These are phyloP conservation scores for Trogon surrucura DNA, from an alignment of 2,113 vertebrate species.

Conservation along the genomic window DNA sequence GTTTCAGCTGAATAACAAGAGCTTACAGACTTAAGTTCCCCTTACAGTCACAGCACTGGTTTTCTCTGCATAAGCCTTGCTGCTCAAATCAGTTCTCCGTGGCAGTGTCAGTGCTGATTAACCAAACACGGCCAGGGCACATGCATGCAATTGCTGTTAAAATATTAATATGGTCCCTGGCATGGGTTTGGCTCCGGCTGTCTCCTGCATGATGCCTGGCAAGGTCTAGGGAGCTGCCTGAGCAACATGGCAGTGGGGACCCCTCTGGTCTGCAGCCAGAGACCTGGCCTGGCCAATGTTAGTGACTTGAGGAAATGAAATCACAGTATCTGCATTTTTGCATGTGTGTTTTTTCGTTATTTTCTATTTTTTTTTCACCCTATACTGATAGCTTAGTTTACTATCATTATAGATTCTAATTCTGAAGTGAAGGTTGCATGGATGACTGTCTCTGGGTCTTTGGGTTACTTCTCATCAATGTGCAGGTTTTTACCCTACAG, in stretches of 20 bases:
- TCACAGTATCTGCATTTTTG: neutral
- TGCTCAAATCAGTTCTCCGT: neutral
- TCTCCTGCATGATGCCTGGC: neutral
- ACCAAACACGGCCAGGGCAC: neutral
- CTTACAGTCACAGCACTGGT: neutral
- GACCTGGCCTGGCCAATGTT: neutral
- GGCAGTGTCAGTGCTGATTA: neutral
- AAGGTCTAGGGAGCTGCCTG: neutral
- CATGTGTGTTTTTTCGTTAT: too few species aligned
- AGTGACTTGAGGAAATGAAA: neutral
- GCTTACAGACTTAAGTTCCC: neutral
- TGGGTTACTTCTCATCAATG: neutral
- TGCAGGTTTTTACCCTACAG: neutral
- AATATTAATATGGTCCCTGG: neutral
- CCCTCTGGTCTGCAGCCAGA: neutral
- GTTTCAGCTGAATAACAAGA: neutral
- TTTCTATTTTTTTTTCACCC: accelerated
- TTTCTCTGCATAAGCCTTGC: neutral
- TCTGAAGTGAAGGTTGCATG: neutral
- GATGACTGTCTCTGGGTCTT: neutral
- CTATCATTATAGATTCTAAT: neutral
- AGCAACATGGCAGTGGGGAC: neutral
- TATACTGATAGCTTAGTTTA: neutral
- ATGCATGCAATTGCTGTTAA: neutral
- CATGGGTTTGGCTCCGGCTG: neutral